Percentiles rank a stretch among this genome's conserved stretches.
These are phyloP conservation scores for Leucophenga varia DNA, from an alignment of 1,140 invertebrate genomes.

Conservation along the genomic window DNA sequence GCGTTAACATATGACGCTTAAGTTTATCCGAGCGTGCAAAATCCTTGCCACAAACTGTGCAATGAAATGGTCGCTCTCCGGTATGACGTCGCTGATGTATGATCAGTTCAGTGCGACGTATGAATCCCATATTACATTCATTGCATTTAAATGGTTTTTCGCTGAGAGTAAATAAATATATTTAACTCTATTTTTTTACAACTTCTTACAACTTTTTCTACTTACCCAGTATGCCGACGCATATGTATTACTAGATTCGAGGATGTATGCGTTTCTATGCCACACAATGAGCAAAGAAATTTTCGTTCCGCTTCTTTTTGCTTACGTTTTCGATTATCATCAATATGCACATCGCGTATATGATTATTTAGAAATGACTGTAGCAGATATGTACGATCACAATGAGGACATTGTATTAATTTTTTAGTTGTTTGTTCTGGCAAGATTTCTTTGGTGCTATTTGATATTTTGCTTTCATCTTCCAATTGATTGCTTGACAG, in stretches of 20 bases:
- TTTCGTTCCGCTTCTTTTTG: too few species aligned
- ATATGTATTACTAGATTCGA: conserved; percentile 62
- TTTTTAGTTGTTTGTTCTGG: too few species aligned
- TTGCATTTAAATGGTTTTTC: background rate
- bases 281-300: conserved; percentile 59
- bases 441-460: conserved; percentile 35
- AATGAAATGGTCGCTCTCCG: background rate
- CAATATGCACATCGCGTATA: background rate
- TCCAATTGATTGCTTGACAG: conserved; percentile 23
- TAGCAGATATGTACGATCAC: conserved; percentile 2
- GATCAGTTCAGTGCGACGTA: background rate
- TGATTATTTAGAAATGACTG: background rate
- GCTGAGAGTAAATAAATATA: too few species aligned
- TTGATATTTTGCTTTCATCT: background rate
- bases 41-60: background rate
- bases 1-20: background rate
- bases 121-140: background rate
- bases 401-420: conserved; percentile 43
- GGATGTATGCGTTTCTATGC: conserved; percentile 57
- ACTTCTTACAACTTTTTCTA: too few species aligned
- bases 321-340: background rate
- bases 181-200: too few species aligned
- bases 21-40: background rate
- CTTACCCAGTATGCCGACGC: conserved; percentile 59
- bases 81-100: background rate